Evolutionary conservation across 1,140 invertebrate species (phyloP), one percentile per base, ranked within the genome.

Genomic region (Atta texana): DNA sequence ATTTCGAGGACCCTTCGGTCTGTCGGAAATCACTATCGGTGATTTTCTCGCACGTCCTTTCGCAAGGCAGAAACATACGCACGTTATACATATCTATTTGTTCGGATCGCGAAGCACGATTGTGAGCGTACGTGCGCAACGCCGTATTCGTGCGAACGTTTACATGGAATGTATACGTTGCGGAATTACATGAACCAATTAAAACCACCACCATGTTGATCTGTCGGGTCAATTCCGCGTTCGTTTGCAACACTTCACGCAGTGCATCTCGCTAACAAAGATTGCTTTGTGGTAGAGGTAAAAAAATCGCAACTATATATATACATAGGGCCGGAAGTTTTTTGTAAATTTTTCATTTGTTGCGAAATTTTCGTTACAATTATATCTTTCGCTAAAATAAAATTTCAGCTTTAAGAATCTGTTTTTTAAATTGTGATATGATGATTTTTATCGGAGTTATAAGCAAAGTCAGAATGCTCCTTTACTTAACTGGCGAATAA

Each of bases 1-100:
- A 93, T 93, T 93, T 91, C 87, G 89, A 24, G 84, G 87, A 89
- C 89, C 91, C 87, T 89, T 31, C 68, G 51, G 12, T 7, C 34
- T 31, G 59, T 81, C 21, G 85, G 75, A 72, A 88, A 82, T 34
- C 31, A 34, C 71, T 59, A 44, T 76, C 59, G 55, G 39, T 55
- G 85, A 85, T 53, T 76, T 69, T 76, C 51, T 71, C 53, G 63
- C 49, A n/a, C 55, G 80, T 84, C 80, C 69, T 75, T 44, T 82
- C 69, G n/a, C 49, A 81, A 28, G 31, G 31, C 77, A 57, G 31
- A 34, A 53, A 21, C 31, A 4, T 8, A 21, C 3, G 10, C 2
- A 39, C 53, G 12, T 21, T 21, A 8, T 57, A 21, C 55, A 21
- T n/a, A 21, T 21, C 39, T 2, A 39, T 24, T 31, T 10, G 12